Percentiles rank a stretch among this genome's conserved stretches.
Evolutionary conservation across 2,113 vertebrate species (phyloP).

Genomic region (Mesocricetus auratus): DNA sequence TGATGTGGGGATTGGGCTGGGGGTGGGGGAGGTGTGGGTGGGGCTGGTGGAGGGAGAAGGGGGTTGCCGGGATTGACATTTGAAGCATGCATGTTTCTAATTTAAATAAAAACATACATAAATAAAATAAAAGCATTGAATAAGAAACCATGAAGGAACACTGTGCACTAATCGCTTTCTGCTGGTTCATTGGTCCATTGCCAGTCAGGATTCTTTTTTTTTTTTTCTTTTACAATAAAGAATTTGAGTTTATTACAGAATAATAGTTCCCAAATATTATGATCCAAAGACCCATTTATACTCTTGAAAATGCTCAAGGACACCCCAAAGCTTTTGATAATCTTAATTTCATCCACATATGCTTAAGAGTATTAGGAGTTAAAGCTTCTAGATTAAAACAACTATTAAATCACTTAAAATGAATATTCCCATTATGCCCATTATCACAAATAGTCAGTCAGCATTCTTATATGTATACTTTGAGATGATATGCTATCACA

Average conservation of each 20-base stretch:
- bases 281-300: neutral
- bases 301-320: conserved; percentile 2
- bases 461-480: neutral
- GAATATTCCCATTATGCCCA: neutral
- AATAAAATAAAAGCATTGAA: neutral
- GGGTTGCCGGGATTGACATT: no score
- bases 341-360: neutral
- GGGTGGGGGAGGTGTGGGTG: no score
- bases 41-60: no score
- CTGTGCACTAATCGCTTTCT: neutral
- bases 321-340: neutral
- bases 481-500: neutral
- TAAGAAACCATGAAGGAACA: neutral
- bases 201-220: no score
- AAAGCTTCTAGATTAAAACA: neutral
- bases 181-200: rapidly evolving
- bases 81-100: no score
- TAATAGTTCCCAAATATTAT: conserved; percentile 20
- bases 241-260: conserved; percentile 25
- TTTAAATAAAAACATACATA: no score
- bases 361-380: neutral
- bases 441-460: neutral
- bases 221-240: neutral
- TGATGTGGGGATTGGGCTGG: no score
- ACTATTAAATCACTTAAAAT: neutral